Evolutionary conservation across 2,797 vertebrate genomes (phyloP), one percentile per base, ranked within the genome.

Genomic region (Coracias cyanogaster): DNA sequence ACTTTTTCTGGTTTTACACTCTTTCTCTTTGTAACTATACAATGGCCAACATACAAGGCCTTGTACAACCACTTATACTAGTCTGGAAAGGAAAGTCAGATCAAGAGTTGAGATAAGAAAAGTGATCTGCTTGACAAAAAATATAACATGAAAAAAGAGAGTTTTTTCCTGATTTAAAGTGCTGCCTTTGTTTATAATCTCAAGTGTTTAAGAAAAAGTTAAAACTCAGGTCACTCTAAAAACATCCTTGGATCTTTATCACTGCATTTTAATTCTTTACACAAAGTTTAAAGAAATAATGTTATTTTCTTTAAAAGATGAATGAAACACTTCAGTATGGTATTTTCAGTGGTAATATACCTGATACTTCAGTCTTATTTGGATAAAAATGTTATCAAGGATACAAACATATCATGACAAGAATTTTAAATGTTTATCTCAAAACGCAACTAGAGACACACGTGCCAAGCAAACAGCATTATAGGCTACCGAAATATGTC

Each of bases 101-200:
- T 41, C n/a, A 82, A 17, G 26, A 84, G 54, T 70, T 66, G 48
- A 90, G n/a, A 70, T 51, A 43, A 39, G 28, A 67, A 55, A 6
- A 86, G 11, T 4, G 5, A 89, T 49, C n/a, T 82, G n/a, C 48
- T 69, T 85, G 62, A 86, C 31, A 94, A 74, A 15, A 89, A 91
- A 52, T 25, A 15, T 31, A 84, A 15, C 22, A 57, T 28, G 12
- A 66, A 62, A 89, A 84, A 45, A 3, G 1, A 70, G 21, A 6
- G 1, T 15, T 0, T 37, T 26, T 33, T 2, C 10, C 37, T 22
- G 5, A 37, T 33, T 65, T 74, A 41, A 70, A 31, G 41, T 43
- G 35, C 21, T 64, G 45, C 10, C 39, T 69, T 86, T 87, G 28
- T 55, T 83, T 52, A 64, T n/a, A 0, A 74, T 22, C n/a, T 65